Conservation (phyloP, 2,113 vertebrate species). For the Odontesthes bonariensis region DNA sequence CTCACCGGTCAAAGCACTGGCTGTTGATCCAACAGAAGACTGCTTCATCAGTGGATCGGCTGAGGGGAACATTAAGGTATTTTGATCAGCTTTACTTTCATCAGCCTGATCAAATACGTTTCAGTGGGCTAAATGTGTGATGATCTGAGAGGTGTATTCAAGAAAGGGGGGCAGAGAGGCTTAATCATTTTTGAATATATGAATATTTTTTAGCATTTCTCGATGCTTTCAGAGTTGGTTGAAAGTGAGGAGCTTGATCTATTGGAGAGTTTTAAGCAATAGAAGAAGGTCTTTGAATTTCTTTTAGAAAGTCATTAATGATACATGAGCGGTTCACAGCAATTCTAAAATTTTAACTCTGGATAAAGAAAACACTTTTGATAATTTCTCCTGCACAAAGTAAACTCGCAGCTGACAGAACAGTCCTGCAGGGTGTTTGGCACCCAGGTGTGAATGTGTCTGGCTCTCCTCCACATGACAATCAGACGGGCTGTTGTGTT, state of each 20-base stretch:
- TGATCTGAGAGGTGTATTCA: background rate
- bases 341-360: background rate
- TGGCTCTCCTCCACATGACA: constrained; percentile 18
- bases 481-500: constrained; percentile 12
- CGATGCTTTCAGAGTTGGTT: constrained; percentile 10
- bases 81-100: background rate
- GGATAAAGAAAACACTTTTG: background rate
- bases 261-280: background rate
- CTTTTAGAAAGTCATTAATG: background rate
- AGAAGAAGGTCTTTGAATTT: constrained; percentile 5
- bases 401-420: background rate
- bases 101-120: background rate
- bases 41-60: constrained; percentile 97
- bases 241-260: background rate
- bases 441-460: constrained; percentile 28
- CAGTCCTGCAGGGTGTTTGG: constrained; percentile 4
- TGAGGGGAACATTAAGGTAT: constrained; percentile 98
- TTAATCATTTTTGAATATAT: background rate
- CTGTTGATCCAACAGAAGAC: constrained; percentile 90
- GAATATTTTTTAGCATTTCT: background rate
- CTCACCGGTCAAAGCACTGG: constrained; percentile 95
- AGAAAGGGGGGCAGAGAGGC: background rate
- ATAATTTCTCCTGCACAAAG: constrained; percentile 13
- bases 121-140: background rate
- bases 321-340: background rate